Evolutionary conservation across 1,140 invertebrate species (phyloP), one percentile per base, ranked within the genome.

Genomic region (Hestina assimilis): DNA sequence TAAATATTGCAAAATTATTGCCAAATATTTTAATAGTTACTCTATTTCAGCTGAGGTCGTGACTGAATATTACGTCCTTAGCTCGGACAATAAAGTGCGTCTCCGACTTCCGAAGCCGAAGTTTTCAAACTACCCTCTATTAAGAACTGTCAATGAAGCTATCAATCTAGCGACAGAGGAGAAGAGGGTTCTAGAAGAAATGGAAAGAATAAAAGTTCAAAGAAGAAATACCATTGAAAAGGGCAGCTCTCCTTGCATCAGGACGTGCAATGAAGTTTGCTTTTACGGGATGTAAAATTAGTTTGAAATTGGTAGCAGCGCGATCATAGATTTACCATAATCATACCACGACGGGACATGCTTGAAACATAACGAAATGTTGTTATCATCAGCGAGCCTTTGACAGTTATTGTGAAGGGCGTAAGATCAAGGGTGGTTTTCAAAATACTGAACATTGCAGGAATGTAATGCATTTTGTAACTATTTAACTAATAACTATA

Each of bases 251-350:
- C 31, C 52, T 1, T 55, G 52, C 20, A 15, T 55, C 4, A 24
- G 42, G 21, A 55, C 52, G 8, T 55, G 52, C 6, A 46, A 26
- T 2, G 52, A 55, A 35, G 41, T 55, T 4, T 55, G 52, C 21
- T 55, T 26, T 11, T 55, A 46, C 14, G 42, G 42, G 21, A 11
- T 38, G 31, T 55, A 38, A 46, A 11, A 24, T 6, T 19, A 17
- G 19, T 14, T 1, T 40, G 9, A 19, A 3, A 5, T 5, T 17
- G 2, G 33, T 35, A 7, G 2, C n/a, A n/a, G 7, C 12, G 3
- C 14, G 3, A 33, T 9, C 8, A 29, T 29, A 4, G 8, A 29
- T 29, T 29, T 29, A 7, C 8, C 8, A 29, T 3, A 2, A 29
- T 3, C 52, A 28, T n/a, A n/a, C n/a, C n/a, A n/a, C n/a, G n/a